These are phyloP conservation scores for Dinomys branickii DNA, from an alignment of 2,113 vertebrate genomes.

Conservation along the genomic window DNA sequence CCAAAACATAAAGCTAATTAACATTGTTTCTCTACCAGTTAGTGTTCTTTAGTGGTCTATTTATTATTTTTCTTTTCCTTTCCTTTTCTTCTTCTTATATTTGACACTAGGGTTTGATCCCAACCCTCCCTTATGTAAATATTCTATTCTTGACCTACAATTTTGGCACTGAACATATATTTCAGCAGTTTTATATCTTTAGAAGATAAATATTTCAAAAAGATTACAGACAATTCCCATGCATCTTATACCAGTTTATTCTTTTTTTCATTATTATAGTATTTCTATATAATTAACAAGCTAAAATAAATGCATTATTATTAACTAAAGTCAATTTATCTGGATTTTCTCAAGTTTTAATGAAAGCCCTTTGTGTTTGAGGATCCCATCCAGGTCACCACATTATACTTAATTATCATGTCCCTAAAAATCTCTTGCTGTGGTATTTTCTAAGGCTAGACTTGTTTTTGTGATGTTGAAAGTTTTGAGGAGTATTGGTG, in stretches of 20 bases:
- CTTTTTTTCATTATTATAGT: neutral
- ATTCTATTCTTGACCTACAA: neutral
- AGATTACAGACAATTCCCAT: neutral
- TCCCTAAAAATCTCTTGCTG: neutral
- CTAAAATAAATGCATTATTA: neutral
- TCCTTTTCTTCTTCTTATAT: neutral
- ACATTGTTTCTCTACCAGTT: neutral
- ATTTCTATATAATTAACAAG: neutral
- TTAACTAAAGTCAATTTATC: neutral
- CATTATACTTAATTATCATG: neutral
- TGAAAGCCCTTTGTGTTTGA: neutral
- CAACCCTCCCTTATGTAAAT: neutral
- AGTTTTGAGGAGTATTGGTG: neutral
- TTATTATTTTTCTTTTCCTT: neutral
- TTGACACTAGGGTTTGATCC: neutral
- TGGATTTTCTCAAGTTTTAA: neutral
- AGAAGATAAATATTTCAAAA: neutral
- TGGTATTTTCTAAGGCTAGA: neutral
- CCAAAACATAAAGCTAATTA: neutral
- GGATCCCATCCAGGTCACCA: neutral
- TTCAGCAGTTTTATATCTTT: neutral
- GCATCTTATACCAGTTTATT: neutral
- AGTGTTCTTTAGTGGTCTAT: neutral
- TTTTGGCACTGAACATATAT: too few relatives aligned
- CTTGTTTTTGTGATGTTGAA: neutral